Percentiles rank a stretch among this genome's conserved stretches.
phyloP scores from a whole-genome alignment of 2,797 vertebrate genomes.

The Clarias platycephalus region DNA sequence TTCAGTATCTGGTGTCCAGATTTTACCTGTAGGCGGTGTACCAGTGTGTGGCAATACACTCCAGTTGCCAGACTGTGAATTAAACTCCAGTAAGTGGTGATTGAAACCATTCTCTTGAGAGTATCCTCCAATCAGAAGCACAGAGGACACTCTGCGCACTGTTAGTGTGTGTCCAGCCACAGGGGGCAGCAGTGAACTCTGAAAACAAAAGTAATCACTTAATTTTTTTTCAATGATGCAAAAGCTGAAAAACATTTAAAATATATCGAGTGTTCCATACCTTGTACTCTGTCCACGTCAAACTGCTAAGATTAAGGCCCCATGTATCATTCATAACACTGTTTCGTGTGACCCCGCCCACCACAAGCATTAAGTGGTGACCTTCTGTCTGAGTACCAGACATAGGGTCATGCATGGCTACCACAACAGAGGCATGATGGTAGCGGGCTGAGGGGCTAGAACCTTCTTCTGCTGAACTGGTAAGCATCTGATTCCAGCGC shows the following conservation, averaged over 20 bases:
- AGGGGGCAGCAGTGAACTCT: slow-evolving; percentile 77
- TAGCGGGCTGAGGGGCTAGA: slow-evolving; percentile 80
- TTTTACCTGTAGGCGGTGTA: slow-evolving; percentile 81
- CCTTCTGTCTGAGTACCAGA: slow-evolving; percentile 65
- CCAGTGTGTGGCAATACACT: slow-evolving; percentile 78
- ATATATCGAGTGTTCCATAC: slow-evolving; percentile 59
- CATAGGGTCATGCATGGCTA: slow-evolving; percentile 69
- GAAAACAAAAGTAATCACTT: slow-evolving; percentile 5
- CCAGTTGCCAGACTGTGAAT: slow-evolving; percentile 81
- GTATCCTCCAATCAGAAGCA: slow-evolving; percentile 89
- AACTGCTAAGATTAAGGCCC: slow-evolving; percentile 86
- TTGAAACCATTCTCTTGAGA: slow-evolving; percentile 92
- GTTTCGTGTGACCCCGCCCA: slow-evolving; percentile 81
- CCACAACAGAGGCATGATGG: slow-evolving; percentile 83
- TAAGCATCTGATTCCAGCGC: slow-evolving; percentile 91
- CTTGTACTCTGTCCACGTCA: slow-evolving; percentile 86
- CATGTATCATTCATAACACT: slow-evolving; percentile 84
- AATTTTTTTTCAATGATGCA: neutral
- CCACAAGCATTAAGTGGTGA: slow-evolving; percentile 83
- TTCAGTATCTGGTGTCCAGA: neutral
- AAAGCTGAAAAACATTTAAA: neutral
- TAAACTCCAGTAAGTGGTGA: slow-evolving; percentile 86
- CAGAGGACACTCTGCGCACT: slow-evolving; percentile 75
- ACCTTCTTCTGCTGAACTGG: slow-evolving; percentile 80
- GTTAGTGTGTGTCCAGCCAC: slow-evolving; percentile 89